phyloP scores from a whole-genome alignment of 2,888 invertebrate genomes.

The Drepana falcataria region DNA sequence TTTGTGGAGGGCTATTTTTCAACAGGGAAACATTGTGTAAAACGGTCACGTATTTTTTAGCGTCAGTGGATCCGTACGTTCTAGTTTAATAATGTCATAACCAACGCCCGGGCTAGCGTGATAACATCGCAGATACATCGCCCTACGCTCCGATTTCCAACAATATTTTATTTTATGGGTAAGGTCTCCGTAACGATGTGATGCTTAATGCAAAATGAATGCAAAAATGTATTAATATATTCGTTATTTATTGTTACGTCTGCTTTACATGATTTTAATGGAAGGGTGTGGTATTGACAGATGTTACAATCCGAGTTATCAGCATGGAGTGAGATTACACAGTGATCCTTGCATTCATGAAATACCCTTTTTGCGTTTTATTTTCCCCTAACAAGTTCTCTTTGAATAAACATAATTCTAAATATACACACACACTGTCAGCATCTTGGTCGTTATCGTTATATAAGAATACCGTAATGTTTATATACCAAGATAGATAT shows the following conservation, averaged over 20 bases:
- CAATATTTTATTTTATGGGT: conserved; percentile 65
- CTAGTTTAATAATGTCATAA: conserved; percentile 74
- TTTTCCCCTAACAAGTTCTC: no score
- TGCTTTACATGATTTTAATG: conserved; percentile 7
- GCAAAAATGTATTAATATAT: conserved; percentile 39
- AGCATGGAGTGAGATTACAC: not conserved
- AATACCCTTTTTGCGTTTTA: no score
- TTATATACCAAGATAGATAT: no score
- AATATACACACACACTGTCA: no score
- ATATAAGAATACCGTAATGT: no score
- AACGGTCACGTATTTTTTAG: conserved; percentile 74
- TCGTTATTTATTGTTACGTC: conserved; percentile 16
- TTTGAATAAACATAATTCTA: no score
- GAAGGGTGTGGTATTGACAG: not conserved
- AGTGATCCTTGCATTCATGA: not conserved
- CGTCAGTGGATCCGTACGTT: conserved; percentile 48
- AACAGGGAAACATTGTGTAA: conserved; percentile 61
- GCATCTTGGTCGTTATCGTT: no score
- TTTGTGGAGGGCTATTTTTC: conserved; percentile 70
- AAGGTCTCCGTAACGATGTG: conserved; percentile 47
- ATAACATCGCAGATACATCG: conserved; percentile 63
- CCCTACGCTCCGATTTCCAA: conserved; percentile 46
- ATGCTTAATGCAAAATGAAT: conserved; percentile 58
- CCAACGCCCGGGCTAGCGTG: conserved; percentile 45
- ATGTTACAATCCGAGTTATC: not conserved